Evolutionary conservation across 2,797 vertebrate genomes (phyloP).

Genomic region (Danionella dracula): DNA sequence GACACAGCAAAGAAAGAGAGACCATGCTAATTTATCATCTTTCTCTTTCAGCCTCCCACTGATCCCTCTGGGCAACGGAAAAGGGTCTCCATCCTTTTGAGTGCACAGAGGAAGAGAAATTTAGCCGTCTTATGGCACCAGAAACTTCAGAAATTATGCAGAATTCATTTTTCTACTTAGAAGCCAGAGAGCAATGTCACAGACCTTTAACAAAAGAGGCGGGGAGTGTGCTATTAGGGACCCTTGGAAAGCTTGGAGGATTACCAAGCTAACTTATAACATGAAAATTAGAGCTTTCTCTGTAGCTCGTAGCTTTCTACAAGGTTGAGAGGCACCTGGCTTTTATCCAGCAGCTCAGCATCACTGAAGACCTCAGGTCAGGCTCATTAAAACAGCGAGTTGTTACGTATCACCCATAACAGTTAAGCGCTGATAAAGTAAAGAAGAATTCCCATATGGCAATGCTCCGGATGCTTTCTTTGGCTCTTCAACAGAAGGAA

Average conservation of each 20-base stretch:
- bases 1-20: constrained; percentile 49
- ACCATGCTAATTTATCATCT: constrained; percentile 63
- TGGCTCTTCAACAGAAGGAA: constrained; percentile 40
- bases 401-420: constrained; percentile 37
- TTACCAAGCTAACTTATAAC: no score
- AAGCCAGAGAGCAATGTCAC: neutral
- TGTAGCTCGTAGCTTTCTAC: no score
- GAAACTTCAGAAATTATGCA: neutral
- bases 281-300: no score
- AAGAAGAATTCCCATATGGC: constrained; percentile 37
- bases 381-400: constrained; percentile 19
- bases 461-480: constrained; percentile 1
- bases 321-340: constrained; percentile 20
- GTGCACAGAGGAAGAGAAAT: neutral
- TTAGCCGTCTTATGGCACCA: constrained; percentile 5
- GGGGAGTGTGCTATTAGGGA: neutral
- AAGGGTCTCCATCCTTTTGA: constrained; percentile 25
- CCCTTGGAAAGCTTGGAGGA: neutral
- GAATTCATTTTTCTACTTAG: neutral
- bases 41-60: constrained; percentile 41
- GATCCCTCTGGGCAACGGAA: constrained; percentile 29
- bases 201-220: constrained; percentile 1
- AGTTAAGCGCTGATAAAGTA: constrained; percentile 29
- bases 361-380: constrained; percentile 24
- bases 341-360: constrained; percentile 24